Evolutionary conservation across 1,140 invertebrate genomes (phyloP).

Genomic region (Mesaphorura yosii): DNA sequence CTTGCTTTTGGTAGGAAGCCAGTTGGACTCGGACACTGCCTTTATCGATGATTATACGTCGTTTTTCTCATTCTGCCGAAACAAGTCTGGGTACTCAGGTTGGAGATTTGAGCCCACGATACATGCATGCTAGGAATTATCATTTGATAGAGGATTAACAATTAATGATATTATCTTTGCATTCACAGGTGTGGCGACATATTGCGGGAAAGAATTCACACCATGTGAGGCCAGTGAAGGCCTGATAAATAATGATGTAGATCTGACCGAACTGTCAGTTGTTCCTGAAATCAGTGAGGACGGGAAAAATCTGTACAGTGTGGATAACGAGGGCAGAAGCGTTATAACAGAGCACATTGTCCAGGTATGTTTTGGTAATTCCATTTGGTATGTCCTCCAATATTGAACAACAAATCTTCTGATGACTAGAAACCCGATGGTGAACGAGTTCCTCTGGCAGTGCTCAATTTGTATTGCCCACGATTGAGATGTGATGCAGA

Average conservation of each 20-base stretch:
- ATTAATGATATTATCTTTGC: conserved; percentile 6
- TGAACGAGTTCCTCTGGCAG: conserved; percentile 33
- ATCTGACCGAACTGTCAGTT: conserved; percentile 35
- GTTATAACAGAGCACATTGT: conserved; percentile 42
- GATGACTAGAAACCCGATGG: conserved; percentile 22
- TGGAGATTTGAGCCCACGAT: too few species aligned
- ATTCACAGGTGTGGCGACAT: conserved; percentile 42
- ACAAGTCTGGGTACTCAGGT: conserved; percentile 43
- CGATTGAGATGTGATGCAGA: conserved; percentile 38
- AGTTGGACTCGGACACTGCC: conserved; percentile 38
- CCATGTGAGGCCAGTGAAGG: conserved; percentile 42
- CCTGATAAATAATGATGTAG: conserved; percentile 27
- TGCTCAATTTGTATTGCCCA: conserved; percentile 49
- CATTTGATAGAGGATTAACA: not conserved
- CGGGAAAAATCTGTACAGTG: conserved; percentile 34
- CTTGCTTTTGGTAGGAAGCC: not conserved
- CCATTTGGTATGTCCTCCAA: not conserved
- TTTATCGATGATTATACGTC: conserved; percentile 41
- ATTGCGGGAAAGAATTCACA: conserved; percentile 36
- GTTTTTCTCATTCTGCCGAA: conserved; percentile 42
- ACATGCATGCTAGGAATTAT: too few species aligned
- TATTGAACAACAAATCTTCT: not conserved
- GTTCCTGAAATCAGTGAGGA: conserved; percentile 31
- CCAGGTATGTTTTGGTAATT: conserved; percentile 30
- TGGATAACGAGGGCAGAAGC: conserved; percentile 43